Conservation (phyloP, 92 coral and sea anemone species). For the Nematostella vectensis region DNA sequence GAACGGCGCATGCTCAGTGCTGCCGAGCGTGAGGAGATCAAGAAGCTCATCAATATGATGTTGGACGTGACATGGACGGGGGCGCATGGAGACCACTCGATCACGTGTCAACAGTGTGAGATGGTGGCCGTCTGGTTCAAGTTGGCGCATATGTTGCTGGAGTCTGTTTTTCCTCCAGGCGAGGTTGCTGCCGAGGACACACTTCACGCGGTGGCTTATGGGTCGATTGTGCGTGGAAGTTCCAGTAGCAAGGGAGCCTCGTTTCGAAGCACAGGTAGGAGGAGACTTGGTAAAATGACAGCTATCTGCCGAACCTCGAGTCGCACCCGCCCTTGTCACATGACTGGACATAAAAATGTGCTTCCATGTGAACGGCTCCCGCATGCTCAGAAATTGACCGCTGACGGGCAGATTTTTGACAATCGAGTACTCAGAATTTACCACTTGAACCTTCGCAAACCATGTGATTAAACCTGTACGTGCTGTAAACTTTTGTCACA, state of each 20-base stretch:
- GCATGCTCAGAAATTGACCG: no score
- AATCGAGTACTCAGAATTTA: no score
- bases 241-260: slow-evolving; percentile 57
- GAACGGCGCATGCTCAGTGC: slow-evolving; percentile 62
- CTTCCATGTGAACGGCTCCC: no score
- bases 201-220: slow-evolving; percentile 41
- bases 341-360: no score
- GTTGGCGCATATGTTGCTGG: slow-evolving; percentile 72
- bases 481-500: no score
- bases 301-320: background rate
- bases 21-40: slow-evolving; percentile 74
- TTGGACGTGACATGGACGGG: slow-evolving; percentile 87
- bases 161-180: slow-evolving; percentile 66
- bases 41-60: slow-evolving; percentile 72
- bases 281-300: no score
- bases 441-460: no score
- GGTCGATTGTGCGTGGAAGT: slow-evolving; percentile 43
- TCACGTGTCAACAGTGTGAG: slow-evolving; percentile 77
- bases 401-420: no score
- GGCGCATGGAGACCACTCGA: slow-evolving; percentile 75
- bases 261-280: slow-evolving; percentile 57
- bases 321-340: no score
- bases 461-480: no score
- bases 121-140: slow-evolving; percentile 92
- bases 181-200: slow-evolving; percentile 45